Conservation (phyloP, 2,113 vertebrate genomes). For the Neotragus moschatus region DNA sequence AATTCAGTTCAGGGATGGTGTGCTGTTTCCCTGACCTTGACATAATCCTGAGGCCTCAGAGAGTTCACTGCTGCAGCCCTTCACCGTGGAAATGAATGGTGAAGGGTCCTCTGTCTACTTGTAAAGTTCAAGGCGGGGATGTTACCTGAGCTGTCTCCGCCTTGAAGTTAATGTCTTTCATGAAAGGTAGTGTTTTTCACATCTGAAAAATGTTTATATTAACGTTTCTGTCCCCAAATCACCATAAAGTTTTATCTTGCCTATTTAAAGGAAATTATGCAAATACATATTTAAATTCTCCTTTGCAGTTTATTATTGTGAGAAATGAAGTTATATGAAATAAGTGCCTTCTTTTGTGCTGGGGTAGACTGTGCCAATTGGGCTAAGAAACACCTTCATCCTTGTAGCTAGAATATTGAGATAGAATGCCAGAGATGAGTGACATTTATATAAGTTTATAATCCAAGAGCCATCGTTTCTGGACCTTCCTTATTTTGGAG, state of each 20-base stretch:
- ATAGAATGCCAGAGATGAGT: neutral
- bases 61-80: neutral
- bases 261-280: neutral
- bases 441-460: neutral
- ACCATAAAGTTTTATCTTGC: neutral
- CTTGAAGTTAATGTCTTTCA: constrained; percentile 2
- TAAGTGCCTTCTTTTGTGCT: neutral
- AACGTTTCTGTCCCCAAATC: neutral
- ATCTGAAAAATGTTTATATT: constrained; percentile 15
- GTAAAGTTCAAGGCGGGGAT: neutral
- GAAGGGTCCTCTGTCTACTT: neutral
- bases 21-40: neutral
- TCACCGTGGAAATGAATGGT: neutral
- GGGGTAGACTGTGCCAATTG: neutral
- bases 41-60: neutral
- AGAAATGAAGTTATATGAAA: neutral
- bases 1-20: neutral
- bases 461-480: neutral
- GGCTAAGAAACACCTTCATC: neutral
- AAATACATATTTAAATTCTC: neutral
- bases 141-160: neutral
- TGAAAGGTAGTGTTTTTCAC: neutral
- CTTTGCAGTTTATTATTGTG: neutral
- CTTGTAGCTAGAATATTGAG: neutral
- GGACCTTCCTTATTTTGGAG: neutral